phyloP scores from a whole-genome alignment of 2,888 invertebrate species.

The Hypselothyrea guttata region DNA sequence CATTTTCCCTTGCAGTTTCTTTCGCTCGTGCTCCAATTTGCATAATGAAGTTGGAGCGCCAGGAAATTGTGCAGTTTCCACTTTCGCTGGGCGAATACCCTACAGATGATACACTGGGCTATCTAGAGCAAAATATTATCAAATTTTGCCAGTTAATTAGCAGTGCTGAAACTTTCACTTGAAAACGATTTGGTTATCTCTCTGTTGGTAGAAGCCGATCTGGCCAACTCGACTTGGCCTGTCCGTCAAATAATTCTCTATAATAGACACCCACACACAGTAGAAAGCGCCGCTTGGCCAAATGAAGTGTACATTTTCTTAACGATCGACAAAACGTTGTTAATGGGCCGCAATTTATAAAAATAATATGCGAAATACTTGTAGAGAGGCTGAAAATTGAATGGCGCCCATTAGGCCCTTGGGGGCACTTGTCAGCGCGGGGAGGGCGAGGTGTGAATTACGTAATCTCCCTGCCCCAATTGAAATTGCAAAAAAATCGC shows the following conservation, averaged over 20 bases:
- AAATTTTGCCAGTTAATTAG: not conserved
- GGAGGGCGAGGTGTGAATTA: conserved; percentile 37
- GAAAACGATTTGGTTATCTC: not conserved
- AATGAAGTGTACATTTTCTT: conserved; percentile 18
- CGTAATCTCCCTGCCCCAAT: conserved; percentile 27
- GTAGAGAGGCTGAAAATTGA: conserved; percentile 36
- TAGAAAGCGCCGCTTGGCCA: conserved; percentile 32
- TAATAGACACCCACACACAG: conserved; percentile 28
- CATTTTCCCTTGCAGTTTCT: no score
- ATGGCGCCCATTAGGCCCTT: no score
- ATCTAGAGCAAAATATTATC: conserved; percentile 2
- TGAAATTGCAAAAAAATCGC: conserved; percentile 30
- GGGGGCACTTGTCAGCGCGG: conserved; percentile 23
- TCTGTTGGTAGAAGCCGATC: not conserved
- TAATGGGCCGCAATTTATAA: conserved; percentile 50
- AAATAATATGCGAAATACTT: conserved; percentile 49
- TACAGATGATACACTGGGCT: no score
- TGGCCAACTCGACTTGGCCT: not conserved
- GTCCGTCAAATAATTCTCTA: conserved; percentile 7
- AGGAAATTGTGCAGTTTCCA: conserved; percentile 53
- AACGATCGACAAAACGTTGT: conserved; percentile 30
- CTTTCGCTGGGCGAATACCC: conserved; percentile 17
- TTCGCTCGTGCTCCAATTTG: conserved; percentile 53
- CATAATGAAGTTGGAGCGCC: conserved; percentile 51
- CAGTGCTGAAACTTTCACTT: not conserved